Conservation (phyloP, 64 coral and sea anemone genomes). For the Dendronephthya gigantea region DNA sequence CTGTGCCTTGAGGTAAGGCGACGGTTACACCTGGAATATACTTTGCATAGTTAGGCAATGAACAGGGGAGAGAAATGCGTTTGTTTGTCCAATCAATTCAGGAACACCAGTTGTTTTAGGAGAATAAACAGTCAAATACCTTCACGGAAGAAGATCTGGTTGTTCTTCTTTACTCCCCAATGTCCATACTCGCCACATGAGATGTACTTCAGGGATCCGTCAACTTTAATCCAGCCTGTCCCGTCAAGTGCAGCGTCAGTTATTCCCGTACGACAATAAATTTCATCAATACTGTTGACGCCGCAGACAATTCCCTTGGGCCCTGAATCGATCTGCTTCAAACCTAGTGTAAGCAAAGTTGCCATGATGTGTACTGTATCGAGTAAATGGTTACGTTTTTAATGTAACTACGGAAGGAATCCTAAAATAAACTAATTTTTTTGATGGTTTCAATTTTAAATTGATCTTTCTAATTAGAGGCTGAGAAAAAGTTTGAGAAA, state of each 20-base stretch:
- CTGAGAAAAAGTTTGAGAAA: too few relatives aligned
- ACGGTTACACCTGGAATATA: not conserved
- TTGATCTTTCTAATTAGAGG: too few relatives aligned
- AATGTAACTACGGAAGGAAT: too few relatives aligned
- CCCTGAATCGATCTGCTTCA: constrained; percentile 29
- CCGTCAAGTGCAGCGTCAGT: not conserved
- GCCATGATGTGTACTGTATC: too few relatives aligned
- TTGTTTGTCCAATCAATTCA: too few relatives aligned
- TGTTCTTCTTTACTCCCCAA: constrained; percentile 31
- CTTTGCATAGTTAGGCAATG: not conserved
- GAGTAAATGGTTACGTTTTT: too few relatives aligned
- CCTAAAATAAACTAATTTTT: too few relatives aligned
- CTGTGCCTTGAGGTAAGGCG: not conserved
- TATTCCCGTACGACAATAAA: constrained; percentile 33
- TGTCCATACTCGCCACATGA: constrained; percentile 10
- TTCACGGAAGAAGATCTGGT: constrained; percentile 30
- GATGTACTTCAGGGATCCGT: constrained; percentile 9
- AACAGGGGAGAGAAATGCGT: not conserved
- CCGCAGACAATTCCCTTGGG: constrained; percentile 29
- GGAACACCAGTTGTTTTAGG: too few relatives aligned
- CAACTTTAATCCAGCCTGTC: constrained; percentile 12
- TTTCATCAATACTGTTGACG: not conserved
- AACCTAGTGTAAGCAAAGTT: not conserved
- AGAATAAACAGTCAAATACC: too few relatives aligned
- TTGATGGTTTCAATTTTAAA: too few relatives aligned